Conservation (phyloP, 2,888 invertebrate species). For the Tenthredo distinguenda region DNA sequence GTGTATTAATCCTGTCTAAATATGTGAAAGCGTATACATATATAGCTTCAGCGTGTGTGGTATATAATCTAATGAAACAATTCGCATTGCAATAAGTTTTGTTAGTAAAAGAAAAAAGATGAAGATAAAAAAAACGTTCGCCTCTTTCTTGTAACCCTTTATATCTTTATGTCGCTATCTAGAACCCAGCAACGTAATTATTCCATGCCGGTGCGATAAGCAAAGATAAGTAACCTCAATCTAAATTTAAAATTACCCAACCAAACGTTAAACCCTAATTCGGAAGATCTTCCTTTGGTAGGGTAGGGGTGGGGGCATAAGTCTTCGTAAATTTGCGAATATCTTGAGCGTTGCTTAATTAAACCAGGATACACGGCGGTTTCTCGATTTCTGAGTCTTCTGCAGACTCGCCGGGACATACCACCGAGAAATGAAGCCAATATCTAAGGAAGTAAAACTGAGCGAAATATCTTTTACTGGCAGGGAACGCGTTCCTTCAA, state of each 20-base stretch:
- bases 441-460: constrained; percentile 25
- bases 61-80: constrained; percentile 13
- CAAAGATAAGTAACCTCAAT: constrained; percentile 47
- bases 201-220: constrained; percentile 49
- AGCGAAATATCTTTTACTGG: constrained; percentile 29
- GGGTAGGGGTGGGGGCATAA: constrained; percentile 19
- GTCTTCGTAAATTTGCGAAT: constrained; percentile 45
- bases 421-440: constrained; percentile 11
- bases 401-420: neutral
- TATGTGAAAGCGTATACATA: neutral
- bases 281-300: constrained; percentile 26
- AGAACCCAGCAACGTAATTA: constrained; percentile 41
- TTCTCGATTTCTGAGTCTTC: constrained; percentile 18
- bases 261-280: constrained; percentile 48
- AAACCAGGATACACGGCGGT: constrained; percentile 29
- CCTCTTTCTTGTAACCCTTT: constrained; percentile 41
- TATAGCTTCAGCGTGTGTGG: neutral
- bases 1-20: neutral
- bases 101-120: neutral
- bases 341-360: constrained; percentile 49
- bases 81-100: constrained; percentile 8
- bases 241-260: constrained; percentile 49
- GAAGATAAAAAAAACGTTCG: neutral
- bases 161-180: constrained; percentile 37
- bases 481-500: neutral